A percentile compares a stretch with the other conserved stretches of the same genome.
Evolutionary conservation across 2,888 invertebrate species (phyloP).

Genomic region (Agelastica alni): DNA sequence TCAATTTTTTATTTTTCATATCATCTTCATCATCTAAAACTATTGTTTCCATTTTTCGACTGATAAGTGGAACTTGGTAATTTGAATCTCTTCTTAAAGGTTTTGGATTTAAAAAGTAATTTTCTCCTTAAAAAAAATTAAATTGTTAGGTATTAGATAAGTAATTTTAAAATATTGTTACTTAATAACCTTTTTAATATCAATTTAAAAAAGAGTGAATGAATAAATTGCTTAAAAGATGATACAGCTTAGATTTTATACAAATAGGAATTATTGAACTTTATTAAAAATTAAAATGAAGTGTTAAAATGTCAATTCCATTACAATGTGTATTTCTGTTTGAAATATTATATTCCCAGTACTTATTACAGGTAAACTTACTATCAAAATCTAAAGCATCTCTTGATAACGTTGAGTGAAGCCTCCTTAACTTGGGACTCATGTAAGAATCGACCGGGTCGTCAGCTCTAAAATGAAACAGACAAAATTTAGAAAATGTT

Average conservation of each 20-base stretch:
- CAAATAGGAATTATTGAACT: no score
- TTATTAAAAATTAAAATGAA: no score
- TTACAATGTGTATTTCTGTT: no score
- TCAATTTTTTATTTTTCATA: constrained; percentile 18
- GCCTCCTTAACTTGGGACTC: constrained; percentile 38
- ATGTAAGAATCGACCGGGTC: constrained; percentile 25
- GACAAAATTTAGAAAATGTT: background rate
- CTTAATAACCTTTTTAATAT: no score
- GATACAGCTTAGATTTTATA: no score
- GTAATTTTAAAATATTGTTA: no score
- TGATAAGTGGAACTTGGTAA: constrained; percentile 21
- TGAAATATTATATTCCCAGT: background rate
- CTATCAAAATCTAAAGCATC: constrained; percentile 18
- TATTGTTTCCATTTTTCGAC: constrained; percentile 29
- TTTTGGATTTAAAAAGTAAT: constrained; percentile 14
- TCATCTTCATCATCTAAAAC: constrained; percentile 42
- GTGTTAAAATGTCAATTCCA: background rate
- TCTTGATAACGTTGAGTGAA: constrained; percentile 29
- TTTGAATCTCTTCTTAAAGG: constrained; percentile 20
- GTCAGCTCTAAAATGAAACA: constrained; percentile 30
- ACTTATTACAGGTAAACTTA: constrained; percentile 1
- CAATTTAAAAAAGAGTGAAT: no score
- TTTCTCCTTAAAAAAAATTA: constrained; percentile 21
- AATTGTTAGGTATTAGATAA: no score
- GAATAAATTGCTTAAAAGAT: no score